phyloP scores from a whole-genome alignment of 2,113 vertebrate genomes.

The Condylura cristata region DNA sequence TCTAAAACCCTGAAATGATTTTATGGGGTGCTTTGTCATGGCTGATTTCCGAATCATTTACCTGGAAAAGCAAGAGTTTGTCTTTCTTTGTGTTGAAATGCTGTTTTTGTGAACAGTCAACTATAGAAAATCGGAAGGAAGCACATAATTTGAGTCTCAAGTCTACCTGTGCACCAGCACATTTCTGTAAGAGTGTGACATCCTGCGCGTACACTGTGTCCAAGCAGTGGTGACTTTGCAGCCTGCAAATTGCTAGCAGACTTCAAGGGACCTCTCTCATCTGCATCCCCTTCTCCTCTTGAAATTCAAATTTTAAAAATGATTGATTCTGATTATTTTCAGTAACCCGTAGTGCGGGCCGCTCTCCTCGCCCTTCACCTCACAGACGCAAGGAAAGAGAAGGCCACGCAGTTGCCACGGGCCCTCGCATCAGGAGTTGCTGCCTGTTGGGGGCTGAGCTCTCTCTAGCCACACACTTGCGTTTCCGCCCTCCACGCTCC shows the following conservation, averaged over 20 bases:
- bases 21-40: neutral
- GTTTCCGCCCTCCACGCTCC: neutral
- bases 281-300: neutral
- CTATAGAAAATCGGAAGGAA: neutral
- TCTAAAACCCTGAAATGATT: neutral
- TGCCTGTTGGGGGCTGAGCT: neutral
- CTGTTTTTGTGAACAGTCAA: neutral
- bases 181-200: neutral
- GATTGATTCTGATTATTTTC: neutral
- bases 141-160: neutral
- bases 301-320: constrained; percentile 23
- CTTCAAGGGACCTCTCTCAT: constrained; percentile 6
- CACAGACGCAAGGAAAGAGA: neutral
- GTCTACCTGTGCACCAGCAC: neutral
- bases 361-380: neutral
- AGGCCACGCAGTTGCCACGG: neutral
- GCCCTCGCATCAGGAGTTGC: neutral
- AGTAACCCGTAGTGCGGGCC: neutral
- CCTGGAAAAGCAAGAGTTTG: neutral
- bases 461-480: neutral
- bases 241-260: neutral
- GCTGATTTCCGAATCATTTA: neutral
- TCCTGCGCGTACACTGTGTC: neutral
- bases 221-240: neutral
- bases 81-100: neutral